Base-by-base conservation (phyloP, 2,888 invertebrate genomes). In the Mallateleia sp. region DNA sequence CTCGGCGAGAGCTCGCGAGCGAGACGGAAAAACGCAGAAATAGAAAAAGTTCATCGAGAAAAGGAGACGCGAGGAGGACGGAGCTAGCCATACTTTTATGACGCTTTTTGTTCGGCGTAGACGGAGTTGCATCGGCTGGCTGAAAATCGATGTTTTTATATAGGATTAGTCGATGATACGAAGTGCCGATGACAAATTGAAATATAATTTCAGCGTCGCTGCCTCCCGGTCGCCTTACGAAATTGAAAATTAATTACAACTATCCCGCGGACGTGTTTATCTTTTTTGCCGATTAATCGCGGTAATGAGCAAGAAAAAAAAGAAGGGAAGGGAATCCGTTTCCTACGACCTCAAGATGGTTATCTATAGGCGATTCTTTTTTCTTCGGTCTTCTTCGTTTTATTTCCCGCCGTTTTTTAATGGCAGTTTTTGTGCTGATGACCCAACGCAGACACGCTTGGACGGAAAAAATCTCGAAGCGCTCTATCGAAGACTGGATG, bases 51-150 rank as follows among this genome's bases (percentile, higher is more conserved):
- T 74, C 42, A 22, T 47, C 72, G 66, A 78, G 79, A 66, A 60
- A 60, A 67, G 75, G 75, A 38, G 66, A 79, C 32, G n/a, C 34
- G 84, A 72, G 66, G 50, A 69, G 81, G 87, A 85, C 74, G 82
- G 69, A 52, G 79, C 60, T 78, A 78, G 28, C 38, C 20, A 60
- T 52, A 71, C 72, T 72, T 80, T 80, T 71, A 72, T 60, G 80
- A 62, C 56, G 64, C 54, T 72, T 64, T 80, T 64, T 52, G 47
- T 47, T 47, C 45, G 66, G 9, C 54, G 47, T 58, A 67, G 58
- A 67, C 58, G 24, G 34, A 79, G 78, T 78, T 67, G 67, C 66
- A 78, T 78, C 67, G 64, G 58, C 77, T 45, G 50, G 32, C 56
- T 62, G 54, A 62, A 74, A 60, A 60, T 75, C 64, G 52, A 75